Percentiles rank a stretch among this genome's conserved stretches.
phyloP scores from a whole-genome alignment of 2,113 vertebrate genomes.

The Oreochromis spilurus region DNA sequence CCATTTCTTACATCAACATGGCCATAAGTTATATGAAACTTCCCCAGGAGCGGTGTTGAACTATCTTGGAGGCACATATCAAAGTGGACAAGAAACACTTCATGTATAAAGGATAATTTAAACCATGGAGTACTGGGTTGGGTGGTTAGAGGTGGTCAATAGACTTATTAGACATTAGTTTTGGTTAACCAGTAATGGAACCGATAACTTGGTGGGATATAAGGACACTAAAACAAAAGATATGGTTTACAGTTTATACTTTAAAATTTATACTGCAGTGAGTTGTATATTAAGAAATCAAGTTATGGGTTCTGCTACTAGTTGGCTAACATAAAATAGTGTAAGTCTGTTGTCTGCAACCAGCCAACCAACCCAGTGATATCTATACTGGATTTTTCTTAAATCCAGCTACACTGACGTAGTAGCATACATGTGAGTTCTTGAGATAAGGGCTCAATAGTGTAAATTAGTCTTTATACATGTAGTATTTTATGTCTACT shows the following conservation, averaged over 20 bases:
- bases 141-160: neutral
- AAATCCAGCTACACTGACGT: neutral
- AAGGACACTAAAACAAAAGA: neutral
- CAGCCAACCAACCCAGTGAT: neutral
- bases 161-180: neutral
- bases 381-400: neutral
- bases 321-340: neutral
- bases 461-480: neutral
- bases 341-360: neutral
- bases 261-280: neutral
- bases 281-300: neutral
- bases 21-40: neutral
- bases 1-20: neutral
- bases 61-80: neutral
- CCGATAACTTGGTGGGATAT: neutral
- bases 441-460: neutral
- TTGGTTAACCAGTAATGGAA: neutral
- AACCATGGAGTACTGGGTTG: neutral
- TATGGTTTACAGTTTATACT: neutral
- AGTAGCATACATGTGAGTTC: neutral
- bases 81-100: neutral
- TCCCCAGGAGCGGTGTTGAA: neutral
- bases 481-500: neutral
- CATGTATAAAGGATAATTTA: neutral
- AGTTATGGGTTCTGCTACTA: neutral